Evolutionary conservation across 2,113 vertebrate species (phyloP).

Genomic region (Lepisosteus oculatus): DNA sequence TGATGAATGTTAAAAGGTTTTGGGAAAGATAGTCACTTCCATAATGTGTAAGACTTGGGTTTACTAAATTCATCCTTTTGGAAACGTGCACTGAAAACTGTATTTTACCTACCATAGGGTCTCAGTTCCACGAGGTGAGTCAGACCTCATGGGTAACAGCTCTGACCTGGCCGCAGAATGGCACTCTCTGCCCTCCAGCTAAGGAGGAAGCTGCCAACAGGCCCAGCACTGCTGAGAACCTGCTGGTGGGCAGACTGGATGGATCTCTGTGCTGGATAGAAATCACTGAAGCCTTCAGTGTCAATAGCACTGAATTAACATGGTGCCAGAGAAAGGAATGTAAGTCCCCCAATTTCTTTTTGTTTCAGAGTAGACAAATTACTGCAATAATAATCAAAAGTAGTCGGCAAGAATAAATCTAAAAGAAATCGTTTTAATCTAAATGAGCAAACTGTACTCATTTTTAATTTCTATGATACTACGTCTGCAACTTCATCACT

Average conservation of each 20-base stretch:
- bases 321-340: slow-evolving; percentile 65
- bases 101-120: slow-evolving; percentile 40
- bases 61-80: too few species aligned
- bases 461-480: too few species aligned
- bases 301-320: slow-evolving; percentile 55
- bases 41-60: too few species aligned
- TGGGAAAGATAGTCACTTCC: too few species aligned
- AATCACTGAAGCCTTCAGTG: slow-evolving; percentile 51
- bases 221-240: slow-evolving; percentile 47
- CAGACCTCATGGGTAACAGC: slow-evolving; percentile 66
- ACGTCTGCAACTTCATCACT: too few species aligned
- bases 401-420: too few species aligned
- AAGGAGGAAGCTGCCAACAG: slow-evolving; percentile 37
- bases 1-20: too few species aligned
- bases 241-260: slow-evolving; percentile 67
- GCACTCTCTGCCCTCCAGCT: slow-evolving; percentile 48
- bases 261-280: slow-evolving; percentile 73
- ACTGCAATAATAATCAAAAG: too few species aligned
- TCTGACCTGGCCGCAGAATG: slow-evolving; percentile 63
- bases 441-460: too few species aligned
- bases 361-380: too few species aligned
- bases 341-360: slow-evolving; percentile 26
- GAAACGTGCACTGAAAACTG: too few species aligned
- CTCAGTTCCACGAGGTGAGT: slow-evolving; percentile 57
- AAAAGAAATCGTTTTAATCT: too few species aligned